A percentile compares a stretch with the other conserved stretches of the same genome.
These are phyloP conservation scores for Tachysurus vachellii DNA, from an alignment of 2,113 vertebrate genomes.

Conservation along the genomic window DNA sequence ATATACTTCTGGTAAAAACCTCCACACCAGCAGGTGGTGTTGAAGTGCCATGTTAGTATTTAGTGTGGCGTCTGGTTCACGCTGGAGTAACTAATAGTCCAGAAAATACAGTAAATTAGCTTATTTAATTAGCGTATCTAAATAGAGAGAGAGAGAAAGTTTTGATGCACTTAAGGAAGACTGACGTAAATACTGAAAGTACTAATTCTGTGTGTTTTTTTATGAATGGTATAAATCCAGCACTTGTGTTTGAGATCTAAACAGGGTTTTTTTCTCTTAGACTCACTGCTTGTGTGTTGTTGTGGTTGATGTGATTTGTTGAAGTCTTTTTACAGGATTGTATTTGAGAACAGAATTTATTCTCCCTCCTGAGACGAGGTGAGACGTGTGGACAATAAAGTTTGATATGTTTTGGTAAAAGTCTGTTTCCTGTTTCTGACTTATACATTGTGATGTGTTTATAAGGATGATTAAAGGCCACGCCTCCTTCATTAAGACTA, in stretches of 20 bases:
- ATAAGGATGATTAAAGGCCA: background rate
- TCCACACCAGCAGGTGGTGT: conserved; percentile 18
- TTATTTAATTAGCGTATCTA: background rate
- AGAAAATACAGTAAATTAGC: conserved; percentile 4
- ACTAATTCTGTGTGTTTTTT: conserved; percentile 6
- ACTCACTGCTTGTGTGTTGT: conserved; percentile 10
- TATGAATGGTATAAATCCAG: background rate
- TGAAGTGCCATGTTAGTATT: background rate
- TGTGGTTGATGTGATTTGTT: conserved; percentile 21
- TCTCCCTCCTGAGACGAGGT: conserved; percentile 14
- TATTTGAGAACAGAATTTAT: conserved; percentile 33
- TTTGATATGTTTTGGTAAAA: conserved; percentile 42
- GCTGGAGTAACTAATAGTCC: background rate
- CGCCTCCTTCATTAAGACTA: background rate
- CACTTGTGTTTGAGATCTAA: background rate
- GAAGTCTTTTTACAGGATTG: conserved; percentile 33
- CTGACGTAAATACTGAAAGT: background rate
- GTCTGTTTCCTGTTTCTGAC: background rate
- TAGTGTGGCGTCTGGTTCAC: background rate
- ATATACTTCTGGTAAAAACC: background rate
- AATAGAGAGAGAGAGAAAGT: background rate
- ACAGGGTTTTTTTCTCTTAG: conserved; percentile 18
- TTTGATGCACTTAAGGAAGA: background rate
- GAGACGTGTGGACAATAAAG: conserved; percentile 39
- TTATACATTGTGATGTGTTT: background rate